Base-by-base conservation (phyloP, 2,888 invertebrate genomes). In the Hirtodrosophila trivittata region DNA sequence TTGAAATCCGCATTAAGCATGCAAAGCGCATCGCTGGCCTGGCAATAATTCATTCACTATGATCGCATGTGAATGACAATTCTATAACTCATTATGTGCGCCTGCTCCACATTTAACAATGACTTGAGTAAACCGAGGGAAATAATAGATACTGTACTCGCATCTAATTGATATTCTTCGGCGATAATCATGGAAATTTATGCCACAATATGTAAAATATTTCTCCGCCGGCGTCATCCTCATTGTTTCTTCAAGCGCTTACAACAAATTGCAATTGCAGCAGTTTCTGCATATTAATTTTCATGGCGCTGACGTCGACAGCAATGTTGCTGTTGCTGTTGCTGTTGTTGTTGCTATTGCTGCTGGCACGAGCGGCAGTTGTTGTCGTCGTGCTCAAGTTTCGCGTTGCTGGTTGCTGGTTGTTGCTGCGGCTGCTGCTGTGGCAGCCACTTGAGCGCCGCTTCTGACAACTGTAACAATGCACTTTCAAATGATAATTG, bases 401-500 rank as follows among this genome's bases (percentile, higher is more conserved):
- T 28, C 28, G 28, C 5, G 28, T 28, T 28, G 28, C 28, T 5
- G 28, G 5, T n/a, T 10, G 33, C 46, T 28, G 8, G 35, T 18
- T 63, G 57, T 8, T 51, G 54, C 41, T 58, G 54, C 10, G 38
- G 39, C n/a, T 45, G 42, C 43, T 32, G 42, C 33, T 50, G 58
- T 49, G 30, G 60, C 66, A 55, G 55, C 71, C 67, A 76, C 77
- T 77, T 84, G 57, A 66, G 81, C 67, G 62, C 63, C 75, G 54
- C 70, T 62, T 62, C 66, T 72, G 76, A 73, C 81, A 80, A 83
- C 75, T 80, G 75, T 80, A 80, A 83, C 83, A 83, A 83, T 83
- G 81, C 86, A 83, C 75, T 83, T 83, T 86, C 77, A 83, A 86
- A 83, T 86, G 86, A 83, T 83, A 86, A 83, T 83, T 83, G 83